phyloP scores from a whole-genome alignment of 1,140 invertebrate genomes.

The Cyclina sinensis region DNA sequence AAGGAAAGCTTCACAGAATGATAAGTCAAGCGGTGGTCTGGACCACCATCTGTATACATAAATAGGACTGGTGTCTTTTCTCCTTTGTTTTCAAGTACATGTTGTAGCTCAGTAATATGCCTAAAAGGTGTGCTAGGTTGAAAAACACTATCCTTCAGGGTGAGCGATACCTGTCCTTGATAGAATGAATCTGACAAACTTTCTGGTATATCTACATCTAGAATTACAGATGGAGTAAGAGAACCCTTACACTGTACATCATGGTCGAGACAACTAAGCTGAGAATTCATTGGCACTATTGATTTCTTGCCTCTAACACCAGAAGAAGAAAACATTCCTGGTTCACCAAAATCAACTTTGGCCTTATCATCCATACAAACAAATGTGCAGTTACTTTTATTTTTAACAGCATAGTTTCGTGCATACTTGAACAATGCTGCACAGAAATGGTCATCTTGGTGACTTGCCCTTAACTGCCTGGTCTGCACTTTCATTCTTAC shows the following conservation, averaged over 20 bases:
- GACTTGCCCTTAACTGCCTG: slow-evolving; percentile 30
- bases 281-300: slow-evolving; percentile 44
- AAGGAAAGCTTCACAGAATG: slow-evolving; percentile 48
- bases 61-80: slow-evolving; percentile 27
- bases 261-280: slow-evolving; percentile 60
- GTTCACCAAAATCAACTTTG: slow-evolving; percentile 70
- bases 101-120: slow-evolving; percentile 52
- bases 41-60: slow-evolving; percentile 65
- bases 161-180: slow-evolving; percentile 52
- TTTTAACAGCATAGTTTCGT: slow-evolving; percentile 50
- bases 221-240: slow-evolving; percentile 62
- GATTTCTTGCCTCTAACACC: slow-evolving; percentile 65
- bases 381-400: not conserved
- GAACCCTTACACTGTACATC: slow-evolving; percentile 63
- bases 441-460: slow-evolving; percentile 42
- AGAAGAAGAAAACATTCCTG: slow-evolving; percentile 16
- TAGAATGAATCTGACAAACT: slow-evolving; percentile 54
- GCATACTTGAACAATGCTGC: slow-evolving; percentile 33
- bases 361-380: slow-evolving; percentile 70
- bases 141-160: slow-evolving; percentile 67
- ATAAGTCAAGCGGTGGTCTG: slow-evolving; percentile 57
- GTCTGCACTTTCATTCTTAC: slow-evolving; percentile 38
- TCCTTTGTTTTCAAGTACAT: slow-evolving; percentile 20
- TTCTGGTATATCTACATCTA: slow-evolving; percentile 65
- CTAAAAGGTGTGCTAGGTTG: slow-evolving; percentile 55